Conservation (phyloP, 2,113 vertebrate species). For the Herpetotheres cachinnans region DNA sequence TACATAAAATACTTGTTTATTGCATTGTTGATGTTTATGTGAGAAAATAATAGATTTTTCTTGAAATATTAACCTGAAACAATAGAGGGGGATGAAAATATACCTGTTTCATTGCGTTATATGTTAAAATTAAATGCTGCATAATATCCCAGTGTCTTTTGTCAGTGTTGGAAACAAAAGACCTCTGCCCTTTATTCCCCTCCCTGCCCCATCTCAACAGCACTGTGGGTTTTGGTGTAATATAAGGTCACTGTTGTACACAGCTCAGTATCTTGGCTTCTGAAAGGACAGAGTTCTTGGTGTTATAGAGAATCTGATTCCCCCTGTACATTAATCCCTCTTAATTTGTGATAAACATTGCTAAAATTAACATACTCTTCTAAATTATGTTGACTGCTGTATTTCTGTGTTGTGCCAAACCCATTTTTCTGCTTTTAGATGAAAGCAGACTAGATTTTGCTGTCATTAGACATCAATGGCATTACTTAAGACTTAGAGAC, state of each 20-base stretch:
- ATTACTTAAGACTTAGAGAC: neutral
- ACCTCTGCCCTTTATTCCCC: neutral
- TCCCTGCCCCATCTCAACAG: neutral
- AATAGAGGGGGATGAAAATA: neutral
- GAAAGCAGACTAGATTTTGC: neutral
- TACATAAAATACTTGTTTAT: neutral
- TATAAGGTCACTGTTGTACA: neutral
- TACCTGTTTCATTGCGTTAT: neutral
- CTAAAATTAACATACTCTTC: neutral
- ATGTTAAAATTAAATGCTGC: neutral
- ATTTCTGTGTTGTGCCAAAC: neutral
- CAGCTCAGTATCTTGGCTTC: neutral
- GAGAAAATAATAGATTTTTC: constrained; percentile 20
- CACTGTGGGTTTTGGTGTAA: neutral
- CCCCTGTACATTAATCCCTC: neutral
- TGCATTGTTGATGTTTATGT: constrained; percentile 4
- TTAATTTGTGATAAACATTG: neutral
- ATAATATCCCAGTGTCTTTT: neutral
- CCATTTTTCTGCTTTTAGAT: neutral
- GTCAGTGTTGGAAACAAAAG: neutral
- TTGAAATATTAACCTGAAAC: constrained; percentile 16
- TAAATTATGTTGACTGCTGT: neutral
- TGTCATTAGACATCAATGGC: neutral
- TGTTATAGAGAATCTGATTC: neutral
- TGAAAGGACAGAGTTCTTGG: neutral